Percentiles rank a stretch among this genome's conserved stretches.
These are phyloP conservation scores for Hormiphora californensis DNA, from an alignment of 37 sponge, comb jelly and placozoan species.

Conservation along the genomic window DNA sequence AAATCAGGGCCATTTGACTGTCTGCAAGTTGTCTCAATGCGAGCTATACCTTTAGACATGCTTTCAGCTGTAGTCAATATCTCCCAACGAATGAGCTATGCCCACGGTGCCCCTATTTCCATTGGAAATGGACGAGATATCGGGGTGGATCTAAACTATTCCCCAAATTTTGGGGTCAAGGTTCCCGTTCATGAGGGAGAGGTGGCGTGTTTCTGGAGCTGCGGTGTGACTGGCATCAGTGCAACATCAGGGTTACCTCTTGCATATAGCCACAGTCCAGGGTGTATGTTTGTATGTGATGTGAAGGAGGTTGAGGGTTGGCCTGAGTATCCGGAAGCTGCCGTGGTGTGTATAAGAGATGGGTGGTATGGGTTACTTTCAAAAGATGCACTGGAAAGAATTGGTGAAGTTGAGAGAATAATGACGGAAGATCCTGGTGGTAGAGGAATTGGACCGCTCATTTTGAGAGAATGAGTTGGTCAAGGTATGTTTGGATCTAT, in stretches of 20 bases:
- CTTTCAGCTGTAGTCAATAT: slow-evolving; percentile 52
- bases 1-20: slow-evolving; percentile 55
- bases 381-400: too few species aligned
- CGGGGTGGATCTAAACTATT: slow-evolving; percentile 58
- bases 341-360: too few species aligned
- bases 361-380: too few species aligned
- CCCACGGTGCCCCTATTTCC: slow-evolving; percentile 86
- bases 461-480: slow-evolving; percentile 62
- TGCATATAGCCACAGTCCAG: slow-evolving; percentile 75
- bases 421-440: slow-evolving; percentile 66
- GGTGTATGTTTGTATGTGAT: slow-evolving; percentile 84
- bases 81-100: neutral
- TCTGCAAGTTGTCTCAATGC: slow-evolving; percentile 71
- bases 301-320: neutral
- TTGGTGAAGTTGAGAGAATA: too few species aligned
- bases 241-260: slow-evolving; percentile 61
- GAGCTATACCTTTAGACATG: slow-evolving; percentile 54
- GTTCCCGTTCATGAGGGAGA: slow-evolving; percentile 57
- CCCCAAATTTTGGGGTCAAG: slow-evolving; percentile 27
- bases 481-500: slow-evolving; percentile 62
- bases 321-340: too few species aligned
- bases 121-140: slow-evolving; percentile 80
- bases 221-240: slow-evolving; percentile 72
- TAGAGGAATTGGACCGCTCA: slow-evolving; percentile 56
- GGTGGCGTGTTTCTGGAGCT: slow-evolving; percentile 81